Evolutionary conservation across 2,888 invertebrate species (phyloP), one percentile per base, ranked within the genome.

Genomic region (Portevinia maculata): DNA sequence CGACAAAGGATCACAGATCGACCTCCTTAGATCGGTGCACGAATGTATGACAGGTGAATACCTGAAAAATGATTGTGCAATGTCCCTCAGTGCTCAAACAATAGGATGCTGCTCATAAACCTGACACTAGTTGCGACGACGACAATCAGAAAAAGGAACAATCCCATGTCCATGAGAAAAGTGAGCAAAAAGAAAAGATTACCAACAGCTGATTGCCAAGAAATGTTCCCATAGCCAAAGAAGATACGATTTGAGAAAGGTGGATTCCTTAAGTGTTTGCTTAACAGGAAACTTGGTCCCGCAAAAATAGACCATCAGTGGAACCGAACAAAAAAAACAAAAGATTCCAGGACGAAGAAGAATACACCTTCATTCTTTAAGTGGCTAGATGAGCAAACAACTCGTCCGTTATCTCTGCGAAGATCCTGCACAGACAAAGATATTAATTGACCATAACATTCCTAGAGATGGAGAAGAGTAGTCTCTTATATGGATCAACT

Each of bases 191-290:
- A 15, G 41, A 37, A 46, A 46, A 65, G 60, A 73, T 64, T 70
- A 76, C 53, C 71, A 83, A 78, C 83, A 83, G 83, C 83, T 83
- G 83, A 83, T 83, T 73, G 83, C 78, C 17, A n/a, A 15, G 62
- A 73, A 83, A 78, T 83, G 65, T 83, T 83, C 83, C 83, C 83
- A 83, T 73, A 83, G 55, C 55, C 67, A 53, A 69, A 67, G 34
- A 67, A n/a, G 59, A 70, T 60, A 37, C n/a, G 30, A 44, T 30
- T 46, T 37, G 41, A 32, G 11, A 74, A 75, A 75, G 81, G 70
- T 81, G 81, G 57, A 78, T 60, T 64, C 64, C 15, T 83, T 67
- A 83, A 83, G 83, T 83, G 83, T 83, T 83, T 83, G 83, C 65
- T 78, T 83, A 83, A 83, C 83, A 83, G 83, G 83, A 83, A 71